A percentile compares a stretch with the other conserved stretches of the same genome.
Conservation (phyloP, 2,888 invertebrate species). For the Drosophila picticornis region DNA sequence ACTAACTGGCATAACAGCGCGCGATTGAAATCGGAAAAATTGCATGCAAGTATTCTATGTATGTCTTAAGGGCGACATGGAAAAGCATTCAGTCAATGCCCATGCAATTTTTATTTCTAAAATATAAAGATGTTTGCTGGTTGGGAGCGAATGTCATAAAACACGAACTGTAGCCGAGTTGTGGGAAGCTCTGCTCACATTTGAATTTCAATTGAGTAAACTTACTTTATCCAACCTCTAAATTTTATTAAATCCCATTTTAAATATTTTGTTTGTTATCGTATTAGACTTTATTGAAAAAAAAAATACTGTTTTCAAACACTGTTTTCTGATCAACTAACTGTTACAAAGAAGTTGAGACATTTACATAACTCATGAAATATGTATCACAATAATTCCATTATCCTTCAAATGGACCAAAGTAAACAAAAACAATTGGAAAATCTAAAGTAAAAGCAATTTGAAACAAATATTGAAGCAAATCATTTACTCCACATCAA, state of each 20-base stretch:
- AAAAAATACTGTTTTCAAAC: conserved; percentile 65
- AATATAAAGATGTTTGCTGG: conserved; percentile 59
- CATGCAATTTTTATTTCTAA: conserved; percentile 74
- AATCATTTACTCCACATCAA: conserved; percentile 86
- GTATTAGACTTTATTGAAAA: conserved; percentile 66
- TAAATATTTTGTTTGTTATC: conserved; percentile 3
- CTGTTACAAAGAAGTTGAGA: conserved; percentile 34
- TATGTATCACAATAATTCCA: conserved; percentile 68
- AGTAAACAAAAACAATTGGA: conserved; percentile 27
- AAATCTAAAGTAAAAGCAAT: conserved; percentile 38
- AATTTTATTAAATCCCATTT: not conserved
- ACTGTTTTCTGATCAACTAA: conserved; percentile 32
- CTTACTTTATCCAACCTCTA: not conserved
- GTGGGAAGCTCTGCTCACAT: conserved; percentile 6
- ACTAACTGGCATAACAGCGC: not conserved
- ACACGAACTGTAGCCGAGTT: conserved; percentile 29
- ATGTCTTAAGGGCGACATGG: conserved; percentile 70
- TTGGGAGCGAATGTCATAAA: conserved; percentile 77
- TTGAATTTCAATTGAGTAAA: conserved; percentile 26
- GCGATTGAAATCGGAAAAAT: conserved; percentile 13
- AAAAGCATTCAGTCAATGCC: conserved; percentile 66
- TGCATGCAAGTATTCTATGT: conserved; percentile 32
- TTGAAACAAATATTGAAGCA: conserved; percentile 22
- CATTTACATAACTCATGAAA: conserved; percentile 50
- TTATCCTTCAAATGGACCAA: conserved; percentile 48